Evolutionary conservation across 2,113 vertebrate genomes (phyloP), one percentile per base, ranked within the genome.

Genomic region (Charadrius vociferus): DNA sequence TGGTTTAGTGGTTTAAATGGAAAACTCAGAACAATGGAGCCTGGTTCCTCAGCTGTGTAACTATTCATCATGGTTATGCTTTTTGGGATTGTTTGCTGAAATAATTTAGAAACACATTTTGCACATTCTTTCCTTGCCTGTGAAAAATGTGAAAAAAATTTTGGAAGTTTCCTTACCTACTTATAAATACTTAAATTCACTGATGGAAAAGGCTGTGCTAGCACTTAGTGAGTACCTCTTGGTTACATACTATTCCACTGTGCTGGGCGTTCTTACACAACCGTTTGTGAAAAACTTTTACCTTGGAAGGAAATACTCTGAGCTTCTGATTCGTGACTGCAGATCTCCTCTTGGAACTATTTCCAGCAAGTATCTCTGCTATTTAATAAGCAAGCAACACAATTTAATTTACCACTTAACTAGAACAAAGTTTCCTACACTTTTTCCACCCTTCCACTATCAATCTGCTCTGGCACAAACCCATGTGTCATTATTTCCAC

Each of bases 381-480:
- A 37, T 65, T 93, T 56, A 88, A 81, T 43, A 70, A 77, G 81
- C 67, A 43, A 72, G 63, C 50, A 47, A 58, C 34, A 81, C 37
- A 18, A 55, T 53, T 68, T 61, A 2, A 91, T 88, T 86, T 67
- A 62, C 72, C 21, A 36, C 67, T 93, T 78, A 83, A 93, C 50
- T 86, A 75, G 87, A 88, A 87, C 55, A 78, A 93, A 93, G 37
- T 90, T 92, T 86, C 79, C 82, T 90, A 81, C 14, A 6, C 37
- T 83, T 90, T 93, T 92, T 90, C 93, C 78, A 93, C 59, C 29
- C 53, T 80, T 90, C 27, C 87, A 79, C 47, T 68, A 84, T 84
- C 93, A 82, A 36, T 29, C 68, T 88, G 47, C 86, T 39, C 65
- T 67, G 26, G 73, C 88, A 63, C 66, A 82, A 92, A 71, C 34